These are phyloP conservation scores for Amphipyra tragopoginis DNA, from an alignment of 2,888 invertebrate species.

Conservation along the genomic window DNA sequence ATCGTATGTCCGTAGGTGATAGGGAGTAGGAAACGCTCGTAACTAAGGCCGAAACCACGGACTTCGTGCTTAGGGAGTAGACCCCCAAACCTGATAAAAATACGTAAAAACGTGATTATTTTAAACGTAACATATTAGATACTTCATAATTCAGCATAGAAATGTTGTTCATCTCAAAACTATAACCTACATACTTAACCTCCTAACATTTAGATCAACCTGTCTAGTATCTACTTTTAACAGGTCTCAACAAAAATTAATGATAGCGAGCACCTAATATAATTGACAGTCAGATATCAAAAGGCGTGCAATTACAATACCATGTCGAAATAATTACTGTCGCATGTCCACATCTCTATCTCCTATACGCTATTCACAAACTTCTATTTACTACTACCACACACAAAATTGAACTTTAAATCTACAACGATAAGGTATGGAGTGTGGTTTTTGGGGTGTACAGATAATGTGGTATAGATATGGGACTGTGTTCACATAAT, in stretches of 20 bases:
- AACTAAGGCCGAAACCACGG: too few relatives aligned
- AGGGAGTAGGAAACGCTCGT: too few relatives aligned
- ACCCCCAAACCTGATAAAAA: too few relatives aligned
- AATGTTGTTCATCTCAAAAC: neutral
- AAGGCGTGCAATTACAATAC: slow-evolving; percentile 66
- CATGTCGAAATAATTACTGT: slow-evolving; percentile 71
- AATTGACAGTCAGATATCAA: slow-evolving; percentile 65
- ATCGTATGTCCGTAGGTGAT: too few relatives aligned
- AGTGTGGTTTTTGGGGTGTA: neutral
- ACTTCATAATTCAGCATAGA: neutral
- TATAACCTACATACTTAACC: slow-evolving; percentile 17
- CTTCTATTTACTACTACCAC: neutral
- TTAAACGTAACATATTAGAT: too few relatives aligned
- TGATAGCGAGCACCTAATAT: slow-evolving; percentile 53
- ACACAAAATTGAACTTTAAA: slow-evolving; percentile 39
- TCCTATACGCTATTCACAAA: slow-evolving; percentile 40
- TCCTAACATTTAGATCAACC: slow-evolving; percentile 30
- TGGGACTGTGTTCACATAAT: slow-evolving; percentile 66
- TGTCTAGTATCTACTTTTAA: slow-evolving; percentile 26
- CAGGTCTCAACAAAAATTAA: slow-evolving; percentile 49
- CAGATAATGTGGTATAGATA: slow-evolving; percentile 53
- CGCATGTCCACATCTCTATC: slow-evolving; percentile 65
- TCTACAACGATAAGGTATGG: neutral
- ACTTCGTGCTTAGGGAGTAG: too few relatives aligned
- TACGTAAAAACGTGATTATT: too few relatives aligned